Evolutionary conservation across 2,888 invertebrate species (phyloP).

Genomic region (Troides oblongomaculatus): DNA sequence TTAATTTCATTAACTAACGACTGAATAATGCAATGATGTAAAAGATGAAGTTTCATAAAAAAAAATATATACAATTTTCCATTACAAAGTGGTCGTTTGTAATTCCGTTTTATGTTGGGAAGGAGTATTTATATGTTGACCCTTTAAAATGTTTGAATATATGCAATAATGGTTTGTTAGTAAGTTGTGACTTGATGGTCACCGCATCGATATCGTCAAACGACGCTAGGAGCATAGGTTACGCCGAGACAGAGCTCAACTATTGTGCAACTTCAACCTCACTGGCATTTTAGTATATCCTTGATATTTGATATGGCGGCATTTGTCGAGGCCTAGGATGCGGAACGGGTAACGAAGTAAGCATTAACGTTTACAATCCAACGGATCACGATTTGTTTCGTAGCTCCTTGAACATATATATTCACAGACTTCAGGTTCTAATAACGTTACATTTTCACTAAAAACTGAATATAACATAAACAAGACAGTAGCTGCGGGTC

Average conservation of each 20-base stretch:
- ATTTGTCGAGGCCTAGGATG: conserved; percentile 69
- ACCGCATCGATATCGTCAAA: conserved; percentile 37
- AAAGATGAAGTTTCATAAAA: no score
- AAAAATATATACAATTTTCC: no score
- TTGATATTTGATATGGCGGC: conserved; percentile 74
- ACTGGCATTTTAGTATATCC: conserved; percentile 75
- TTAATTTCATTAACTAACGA: no score
- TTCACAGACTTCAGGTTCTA: not conserved
- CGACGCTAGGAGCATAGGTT: conserved; percentile 49
- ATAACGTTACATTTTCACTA: no score
- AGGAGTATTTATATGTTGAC: not conserved
- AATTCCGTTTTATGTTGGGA: no score
- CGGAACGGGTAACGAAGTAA: conserved; percentile 50
- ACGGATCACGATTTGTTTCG: conserved; percentile 20
- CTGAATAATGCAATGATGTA: no score
- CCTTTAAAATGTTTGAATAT: not conserved
- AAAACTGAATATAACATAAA: no score
- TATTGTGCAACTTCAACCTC: conserved; percentile 61
- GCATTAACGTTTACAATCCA: conserved; percentile 27
- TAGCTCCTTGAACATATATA: not conserved
- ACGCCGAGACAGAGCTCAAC: conserved; percentile 55
- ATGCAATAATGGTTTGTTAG: not conserved
- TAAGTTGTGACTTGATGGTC: conserved; percentile 17
- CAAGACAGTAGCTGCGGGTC: no score
- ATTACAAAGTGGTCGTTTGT: no score